Percentiles rank a stretch among this genome's conserved stretches.
These are phyloP conservation scores for Psix sp. DNA, from an alignment of 1,140 invertebrate species.

Conservation along the genomic window DNA sequence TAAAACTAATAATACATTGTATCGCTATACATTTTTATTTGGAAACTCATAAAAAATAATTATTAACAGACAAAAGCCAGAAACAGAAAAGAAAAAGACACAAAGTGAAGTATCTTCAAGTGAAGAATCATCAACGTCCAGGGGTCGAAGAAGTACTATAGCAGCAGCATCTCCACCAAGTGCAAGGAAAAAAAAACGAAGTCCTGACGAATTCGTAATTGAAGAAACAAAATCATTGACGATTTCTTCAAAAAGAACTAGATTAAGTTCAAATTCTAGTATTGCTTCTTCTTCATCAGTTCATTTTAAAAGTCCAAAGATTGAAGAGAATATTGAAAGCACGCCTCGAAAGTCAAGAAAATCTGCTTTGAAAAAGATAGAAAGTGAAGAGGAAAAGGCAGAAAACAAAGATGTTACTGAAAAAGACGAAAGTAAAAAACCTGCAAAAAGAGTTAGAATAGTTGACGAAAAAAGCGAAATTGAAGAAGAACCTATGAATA, in stretches of 20 bases:
- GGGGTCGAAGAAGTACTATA: neutral
- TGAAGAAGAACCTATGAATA: neutral
- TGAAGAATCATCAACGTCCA: slow-evolving; percentile 10
- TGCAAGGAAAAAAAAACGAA: neutral
- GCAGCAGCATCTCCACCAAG: slow-evolving; percentile 7
- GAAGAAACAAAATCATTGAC: neutral
- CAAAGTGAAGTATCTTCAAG: slow-evolving; percentile 2
- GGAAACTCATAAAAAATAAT: too few species aligned
- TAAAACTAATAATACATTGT: too few species aligned
- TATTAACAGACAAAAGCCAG: neutral
- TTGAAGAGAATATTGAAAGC: too few species aligned
- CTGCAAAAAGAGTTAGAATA: slow-evolving; percentile 9
- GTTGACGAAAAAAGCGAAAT: slow-evolving; percentile 7
- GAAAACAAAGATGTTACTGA: neutral
- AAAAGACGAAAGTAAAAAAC: neutral
- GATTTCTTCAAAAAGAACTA: neutral
- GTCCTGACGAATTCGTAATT: neutral
- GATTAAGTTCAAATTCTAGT: slow-evolving; percentile 18
- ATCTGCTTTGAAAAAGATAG: neutral
- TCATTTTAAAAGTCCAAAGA: slow-evolving; percentile 30
- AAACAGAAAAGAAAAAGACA: neutral
- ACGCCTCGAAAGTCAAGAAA: slow-evolving; percentile 5
- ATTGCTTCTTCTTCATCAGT: slow-evolving; percentile 3
- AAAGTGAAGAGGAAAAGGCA: neutral
- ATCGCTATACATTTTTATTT: too few species aligned